A percentile compares a stretch with the other conserved stretches of the same genome.
phyloP scores from a whole-genome alignment of 53 echinoderm and acorn worm species.

The Paelopatides confundens region DNA sequence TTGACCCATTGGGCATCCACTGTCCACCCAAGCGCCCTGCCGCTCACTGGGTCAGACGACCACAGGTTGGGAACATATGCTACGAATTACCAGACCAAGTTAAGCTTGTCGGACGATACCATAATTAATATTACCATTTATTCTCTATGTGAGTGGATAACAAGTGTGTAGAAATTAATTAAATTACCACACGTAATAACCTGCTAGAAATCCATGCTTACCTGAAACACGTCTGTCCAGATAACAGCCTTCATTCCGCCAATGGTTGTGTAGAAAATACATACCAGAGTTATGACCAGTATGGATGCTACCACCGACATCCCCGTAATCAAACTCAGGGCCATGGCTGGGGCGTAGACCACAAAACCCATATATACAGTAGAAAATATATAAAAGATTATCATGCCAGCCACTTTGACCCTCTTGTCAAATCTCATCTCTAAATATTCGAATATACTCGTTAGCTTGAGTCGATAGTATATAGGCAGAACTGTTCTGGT shows the following conservation, averaged over 20 bases:
- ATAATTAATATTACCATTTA: no score
- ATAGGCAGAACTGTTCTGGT: not conserved
- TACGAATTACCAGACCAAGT: no score
- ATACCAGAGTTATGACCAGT: not conserved
- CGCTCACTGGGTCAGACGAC: no score
- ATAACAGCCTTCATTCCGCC: conserved; percentile 40
- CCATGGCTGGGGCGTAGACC: conserved; percentile 34
- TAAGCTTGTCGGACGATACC: no score
- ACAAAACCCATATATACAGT: conserved; percentile 29
- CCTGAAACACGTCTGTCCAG: conserved; percentile 36
- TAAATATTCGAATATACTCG: conserved; percentile 31
- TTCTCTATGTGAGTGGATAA: no score
- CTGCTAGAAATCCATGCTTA: not conserved
- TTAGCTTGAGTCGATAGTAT: conserved; percentile 1
- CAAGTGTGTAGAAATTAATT: no score
- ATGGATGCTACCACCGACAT: conserved; percentile 25
- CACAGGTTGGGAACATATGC: no score
- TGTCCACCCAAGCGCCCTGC: no score
- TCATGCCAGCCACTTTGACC: conserved; percentile 3
- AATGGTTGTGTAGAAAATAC: conserved; percentile 39
- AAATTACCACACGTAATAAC: no score
- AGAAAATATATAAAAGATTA: conserved; percentile 4
- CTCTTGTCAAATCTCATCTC: conserved; percentile 19
- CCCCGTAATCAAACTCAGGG: conserved; percentile 15
- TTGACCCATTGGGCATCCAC: no score